Percentiles rank a stretch among this genome's conserved stretches.
Evolutionary conservation across 2,797 vertebrate species (phyloP).

Genomic region (Nothura maculosa): DNA sequence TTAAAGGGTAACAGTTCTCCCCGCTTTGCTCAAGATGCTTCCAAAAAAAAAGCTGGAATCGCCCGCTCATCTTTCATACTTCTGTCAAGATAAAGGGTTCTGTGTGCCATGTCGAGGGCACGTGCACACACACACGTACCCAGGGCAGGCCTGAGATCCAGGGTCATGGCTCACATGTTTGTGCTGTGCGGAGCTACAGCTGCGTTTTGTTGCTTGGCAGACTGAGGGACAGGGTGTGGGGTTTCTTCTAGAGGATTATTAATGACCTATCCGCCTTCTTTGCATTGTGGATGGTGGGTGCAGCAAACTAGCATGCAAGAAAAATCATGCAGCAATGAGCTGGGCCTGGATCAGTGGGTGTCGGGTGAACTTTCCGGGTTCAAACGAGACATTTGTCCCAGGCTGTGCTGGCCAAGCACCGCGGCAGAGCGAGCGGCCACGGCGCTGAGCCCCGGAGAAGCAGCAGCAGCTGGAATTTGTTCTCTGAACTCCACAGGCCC

Average conservation of each 20-base stretch:
- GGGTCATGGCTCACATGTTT: background rate
- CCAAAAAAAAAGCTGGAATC: background rate
- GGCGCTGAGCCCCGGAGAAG: background rate
- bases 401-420: background rate
- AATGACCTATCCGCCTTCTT: background rate
- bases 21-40: background rate
- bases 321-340: background rate
- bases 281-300: background rate
- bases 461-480: background rate
- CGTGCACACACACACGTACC: background rate
- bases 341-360: background rate
- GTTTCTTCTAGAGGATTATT: background rate
- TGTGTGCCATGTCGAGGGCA: background rate
- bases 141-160: background rate
- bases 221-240: background rate
- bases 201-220: background rate
- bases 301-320: background rate
- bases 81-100: background rate
- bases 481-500: background rate
- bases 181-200: too few species aligned
- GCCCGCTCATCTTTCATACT: background rate
- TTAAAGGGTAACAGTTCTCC: background rate
- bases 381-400: background rate
- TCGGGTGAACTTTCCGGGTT: background rate
- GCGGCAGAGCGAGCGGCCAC: background rate